Percentiles rank a stretch among this genome's conserved stretches.
These are phyloP conservation scores for Orycteropus afer DNA, from an alignment of 2,113 vertebrate species.

Conservation along the genomic window DNA sequence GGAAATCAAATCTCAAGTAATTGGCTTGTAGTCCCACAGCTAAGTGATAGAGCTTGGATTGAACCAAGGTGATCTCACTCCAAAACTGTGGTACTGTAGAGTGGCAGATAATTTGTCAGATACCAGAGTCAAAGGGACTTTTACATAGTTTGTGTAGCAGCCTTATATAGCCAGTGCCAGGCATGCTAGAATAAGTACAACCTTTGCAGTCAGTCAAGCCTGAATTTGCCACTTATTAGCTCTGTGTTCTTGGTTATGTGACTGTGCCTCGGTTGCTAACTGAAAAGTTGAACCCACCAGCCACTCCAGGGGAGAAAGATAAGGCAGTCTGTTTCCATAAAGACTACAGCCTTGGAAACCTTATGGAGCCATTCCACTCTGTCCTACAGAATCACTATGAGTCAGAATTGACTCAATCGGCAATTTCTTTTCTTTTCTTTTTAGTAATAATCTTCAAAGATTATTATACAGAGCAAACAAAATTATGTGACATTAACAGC, in stretches of 20 bases:
- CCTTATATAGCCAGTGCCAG: background rate
- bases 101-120: background rate
- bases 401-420: background rate
- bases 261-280: background rate
- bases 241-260: background rate
- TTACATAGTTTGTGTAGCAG: background rate
- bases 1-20: constrained; percentile 21
- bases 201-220: background rate
- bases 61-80: background rate
- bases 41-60: background rate
- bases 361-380: background rate
- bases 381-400: background rate
- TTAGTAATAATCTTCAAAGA: background rate
- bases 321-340: background rate
- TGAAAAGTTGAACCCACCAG: background rate
- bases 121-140: background rate
- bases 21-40: background rate
- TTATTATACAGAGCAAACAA: background rate
- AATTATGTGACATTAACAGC: background rate
- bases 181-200: background rate
- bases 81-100: background rate
- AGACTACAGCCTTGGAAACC: background rate
- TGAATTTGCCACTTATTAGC: background rate
- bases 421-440: background rate
- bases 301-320: background rate